Percentiles rank a stretch among this genome's conserved stretches.
Conservation (phyloP, 2,888 invertebrate genomes). For the Prionchulus punctatus region DNA sequence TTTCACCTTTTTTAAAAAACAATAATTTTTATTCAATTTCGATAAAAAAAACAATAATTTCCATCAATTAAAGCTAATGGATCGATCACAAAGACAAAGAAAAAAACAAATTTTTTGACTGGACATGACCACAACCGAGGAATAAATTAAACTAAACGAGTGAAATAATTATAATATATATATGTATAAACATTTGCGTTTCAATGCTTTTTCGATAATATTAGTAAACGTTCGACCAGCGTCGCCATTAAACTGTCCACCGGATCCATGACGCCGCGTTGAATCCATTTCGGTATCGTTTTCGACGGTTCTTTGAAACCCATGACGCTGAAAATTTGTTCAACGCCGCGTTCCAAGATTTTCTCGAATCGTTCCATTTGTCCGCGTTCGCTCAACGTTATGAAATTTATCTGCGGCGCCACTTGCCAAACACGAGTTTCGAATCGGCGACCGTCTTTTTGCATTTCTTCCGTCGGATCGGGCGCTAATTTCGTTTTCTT, state of each 20-base stretch:
- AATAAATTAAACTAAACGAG: too few species aligned
- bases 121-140: too few species aligned
- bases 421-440: constrained; percentile 88
- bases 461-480: constrained; percentile 35
- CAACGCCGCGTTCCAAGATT: background rate
- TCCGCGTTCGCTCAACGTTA: background rate
- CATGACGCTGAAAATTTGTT: constrained; percentile 75
- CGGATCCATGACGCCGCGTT: constrained; percentile 92
- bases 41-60: too few species aligned
- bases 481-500: constrained; percentile 2
- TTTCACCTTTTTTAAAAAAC: too few species aligned
- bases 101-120: too few species aligned
- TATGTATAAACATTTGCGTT: too few species aligned
- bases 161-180: too few species aligned
- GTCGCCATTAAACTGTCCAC: constrained; percentile 69
- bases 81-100: too few species aligned
- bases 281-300: constrained; percentile 98
- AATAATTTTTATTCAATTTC: too few species aligned
- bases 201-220: background rate
- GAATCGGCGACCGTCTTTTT: constrained; percentile 74
- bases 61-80: too few species aligned
- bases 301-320: constrained; percentile 92
- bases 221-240: constrained; percentile 7
- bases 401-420: constrained; percentile 60
- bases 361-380: background rate